Percentiles rank a stretch among this genome's conserved stretches.
Conservation (phyloP, 2,888 invertebrate species). For the Tetropium fuscum region DNA sequence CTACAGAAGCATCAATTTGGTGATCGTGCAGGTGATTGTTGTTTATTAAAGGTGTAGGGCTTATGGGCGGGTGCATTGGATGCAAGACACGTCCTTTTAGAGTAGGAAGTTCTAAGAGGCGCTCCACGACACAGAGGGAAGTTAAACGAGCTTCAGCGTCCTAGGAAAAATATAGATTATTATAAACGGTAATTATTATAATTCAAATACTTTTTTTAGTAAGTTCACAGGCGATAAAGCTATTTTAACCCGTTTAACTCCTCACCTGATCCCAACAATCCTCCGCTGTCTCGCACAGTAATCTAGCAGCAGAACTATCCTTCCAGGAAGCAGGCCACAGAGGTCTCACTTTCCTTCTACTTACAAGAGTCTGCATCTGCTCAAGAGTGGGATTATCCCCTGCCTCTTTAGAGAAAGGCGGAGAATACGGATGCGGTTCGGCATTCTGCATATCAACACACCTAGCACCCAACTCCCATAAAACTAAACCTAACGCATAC, state of each 20-base stretch:
- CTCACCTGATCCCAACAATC: slow-evolving; percentile 92
- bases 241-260: not conserved
- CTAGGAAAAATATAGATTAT: slow-evolving; percentile 42
- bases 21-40: slow-evolving; percentile 64
- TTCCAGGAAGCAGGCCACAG: slow-evolving; percentile 73
- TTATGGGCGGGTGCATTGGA: slow-evolving; percentile 60
- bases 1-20: slow-evolving; percentile 64
- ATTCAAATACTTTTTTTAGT: not conserved
- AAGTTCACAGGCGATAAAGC: too few relatives aligned
- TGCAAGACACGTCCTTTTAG: slow-evolving; percentile 67
- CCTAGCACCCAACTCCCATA: slow-evolving; percentile 92
- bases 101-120: slow-evolving; percentile 80
- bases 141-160: slow-evolving; percentile 95
- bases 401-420: slow-evolving; percentile 85
- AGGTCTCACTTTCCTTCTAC: slow-evolving; percentile 87
- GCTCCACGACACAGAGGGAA: slow-evolving; percentile 90
- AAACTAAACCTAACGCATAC: slow-evolving; percentile 87
- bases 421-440: slow-evolving; percentile 76
- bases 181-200: not conserved
- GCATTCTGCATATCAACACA: slow-evolving; percentile 75
- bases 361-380: slow-evolving; percentile 87
- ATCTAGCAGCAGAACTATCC: slow-evolving; percentile 74
- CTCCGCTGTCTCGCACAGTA: slow-evolving; percentile 90
- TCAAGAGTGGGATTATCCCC: slow-evolving; percentile 82
- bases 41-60: slow-evolving; percentile 63